A percentile compares a stretch with the other conserved stretches of the same genome.
Conservation (phyloP, 2,888 invertebrate species). For the Tuberolachnus salignus region DNA sequence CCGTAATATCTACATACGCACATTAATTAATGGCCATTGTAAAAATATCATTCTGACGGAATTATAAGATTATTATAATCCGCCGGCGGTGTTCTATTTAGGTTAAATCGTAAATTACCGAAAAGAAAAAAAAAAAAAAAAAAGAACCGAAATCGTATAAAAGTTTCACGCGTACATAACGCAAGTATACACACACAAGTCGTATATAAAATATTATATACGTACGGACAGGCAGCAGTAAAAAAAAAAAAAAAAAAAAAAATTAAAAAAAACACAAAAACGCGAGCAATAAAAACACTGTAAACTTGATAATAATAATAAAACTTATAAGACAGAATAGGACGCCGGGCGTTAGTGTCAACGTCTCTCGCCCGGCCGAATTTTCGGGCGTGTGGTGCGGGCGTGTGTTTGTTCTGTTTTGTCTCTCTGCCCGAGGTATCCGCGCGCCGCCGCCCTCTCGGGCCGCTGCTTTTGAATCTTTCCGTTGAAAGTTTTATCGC, state of each 20-base stretch:
- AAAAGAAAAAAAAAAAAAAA: not conserved
- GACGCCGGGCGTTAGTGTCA: constrained; percentile 19
- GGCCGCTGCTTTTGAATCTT: constrained; percentile 6
- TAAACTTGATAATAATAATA: not conserved
- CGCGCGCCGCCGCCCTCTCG: not conserved
- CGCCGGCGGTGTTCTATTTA: too few relatives aligned
- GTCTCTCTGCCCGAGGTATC: too few relatives aligned
- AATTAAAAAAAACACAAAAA: constrained; percentile 1
- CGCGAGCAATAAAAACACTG: constrained; percentile 7
- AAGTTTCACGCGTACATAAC: too few relatives aligned
- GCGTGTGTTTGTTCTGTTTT: not conserved
- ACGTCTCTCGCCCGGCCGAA: not conserved
- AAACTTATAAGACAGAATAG: not conserved
- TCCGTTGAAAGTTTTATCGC: constrained; percentile 30
- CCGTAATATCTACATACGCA: too few relatives aligned
- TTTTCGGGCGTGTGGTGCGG: not conserved
- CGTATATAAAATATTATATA: not conserved
- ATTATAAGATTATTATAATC: too few relatives aligned
- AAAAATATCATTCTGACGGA: too few relatives aligned
- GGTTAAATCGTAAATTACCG: constrained; percentile 20
- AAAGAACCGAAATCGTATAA: too few relatives aligned
- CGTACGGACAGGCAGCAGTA: not conserved
- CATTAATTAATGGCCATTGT: too few relatives aligned
- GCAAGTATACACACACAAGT: too few relatives aligned
- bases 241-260: too few relatives aligned